These are phyloP conservation scores for Cephalopterus ornatus DNA, from an alignment of 2,113 vertebrate species.

Conservation along the genomic window DNA sequence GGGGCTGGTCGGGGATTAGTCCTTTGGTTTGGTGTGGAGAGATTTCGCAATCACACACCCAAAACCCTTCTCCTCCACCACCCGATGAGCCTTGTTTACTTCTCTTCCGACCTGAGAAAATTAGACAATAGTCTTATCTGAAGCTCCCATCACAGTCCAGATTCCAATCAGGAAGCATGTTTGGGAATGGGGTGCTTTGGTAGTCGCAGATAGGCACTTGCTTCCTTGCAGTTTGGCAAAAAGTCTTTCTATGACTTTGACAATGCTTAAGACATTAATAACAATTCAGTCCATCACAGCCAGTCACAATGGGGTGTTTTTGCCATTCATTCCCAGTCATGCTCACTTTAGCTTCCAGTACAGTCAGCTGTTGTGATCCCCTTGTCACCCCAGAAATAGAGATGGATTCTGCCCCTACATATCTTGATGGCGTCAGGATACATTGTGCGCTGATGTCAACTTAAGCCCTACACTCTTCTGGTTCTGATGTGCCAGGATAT, in stretches of 20 bases:
- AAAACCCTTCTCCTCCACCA: not conserved
- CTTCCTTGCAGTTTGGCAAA: not conserved
- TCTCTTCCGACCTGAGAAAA: not conserved
- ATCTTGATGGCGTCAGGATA: not conserved
- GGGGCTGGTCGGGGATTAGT: not conserved
- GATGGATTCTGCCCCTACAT: fast-evolving
- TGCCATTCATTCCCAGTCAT: not conserved
- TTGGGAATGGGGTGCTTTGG: not conserved
- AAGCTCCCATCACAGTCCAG: not conserved
- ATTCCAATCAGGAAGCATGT: not conserved
- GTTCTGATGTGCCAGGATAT: not conserved
- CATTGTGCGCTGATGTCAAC: not conserved
- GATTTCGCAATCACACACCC: not conserved
- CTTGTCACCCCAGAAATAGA: not conserved
- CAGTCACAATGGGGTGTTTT: not conserved
- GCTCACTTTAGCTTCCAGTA: not conserved
- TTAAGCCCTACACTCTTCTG: not conserved
- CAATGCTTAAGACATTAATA: not conserved
- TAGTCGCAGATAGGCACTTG: not conserved
- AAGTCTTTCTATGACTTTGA: not conserved
- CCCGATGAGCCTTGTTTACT: not conserved
- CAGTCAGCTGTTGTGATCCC: not conserved
- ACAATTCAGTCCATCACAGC: not conserved
- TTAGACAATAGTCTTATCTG: not conserved
- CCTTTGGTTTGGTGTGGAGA: not conserved